Base-by-base conservation (phyloP, 2,113 vertebrate genomes). In the Albula glossodonta region DNA sequence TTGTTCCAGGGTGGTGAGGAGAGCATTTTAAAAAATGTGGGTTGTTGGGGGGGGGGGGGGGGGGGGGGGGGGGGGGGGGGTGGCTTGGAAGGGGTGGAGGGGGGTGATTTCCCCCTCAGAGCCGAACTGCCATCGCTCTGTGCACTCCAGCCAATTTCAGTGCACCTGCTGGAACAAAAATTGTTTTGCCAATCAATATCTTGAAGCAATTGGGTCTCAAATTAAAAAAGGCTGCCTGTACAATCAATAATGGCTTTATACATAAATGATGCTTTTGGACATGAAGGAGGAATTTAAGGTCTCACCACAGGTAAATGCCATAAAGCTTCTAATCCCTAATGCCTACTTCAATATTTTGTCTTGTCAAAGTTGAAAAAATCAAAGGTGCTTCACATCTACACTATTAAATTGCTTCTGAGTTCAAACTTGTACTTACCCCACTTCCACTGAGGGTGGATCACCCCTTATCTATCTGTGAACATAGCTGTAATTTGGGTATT, bases 161-260 rank as follows among this genome's bases (percentile, higher is more conserved):
- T 95, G 94, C 91, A 96, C 95, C 95, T 96, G 96, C 94, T 95
- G 93, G 94, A 96, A 94, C 94, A 94, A 95, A 97, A 96, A 96
- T 96, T 93, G 92, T 74, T 96, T 96, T 95, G 94, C 92, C 90
- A 90, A 95, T 97, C 96, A 93, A 97, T 97, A 96, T 88, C 80
- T 7, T 90, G 77, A 70, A 82, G 83, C 70, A 80, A 70, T 86
- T 86, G 56, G 88, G 91, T 90, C 93, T 86, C 84, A 92, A 91
- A 92, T 88, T 51, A 94, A 91, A 88, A 88, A 88, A 90, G 88
- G 80, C 84, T 3, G 25, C 78, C 91, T 87, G 5, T 17, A 88
- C 85, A 83, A 93, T 80, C 88, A 88, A 92, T 86, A 91, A 90
- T 88, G 85, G 87, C 92, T 92, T 89, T 93, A 90, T 88, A 90